These are phyloP conservation scores for Spea bombifrons DNA, from an alignment of 2,113 vertebrate species.

Conservation along the genomic window DNA sequence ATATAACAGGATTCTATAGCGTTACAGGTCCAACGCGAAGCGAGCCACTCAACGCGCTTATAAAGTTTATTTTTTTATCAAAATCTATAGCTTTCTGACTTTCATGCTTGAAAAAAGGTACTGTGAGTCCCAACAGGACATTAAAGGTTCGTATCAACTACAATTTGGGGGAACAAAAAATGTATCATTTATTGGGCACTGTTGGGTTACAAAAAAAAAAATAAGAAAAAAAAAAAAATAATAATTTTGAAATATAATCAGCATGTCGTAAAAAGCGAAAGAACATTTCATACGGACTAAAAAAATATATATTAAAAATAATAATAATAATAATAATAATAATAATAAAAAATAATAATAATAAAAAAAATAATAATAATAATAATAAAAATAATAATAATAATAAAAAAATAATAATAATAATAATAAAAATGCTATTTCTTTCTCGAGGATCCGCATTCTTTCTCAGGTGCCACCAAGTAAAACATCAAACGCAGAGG, in stretches of 20 bases:
- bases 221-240: not conserved
- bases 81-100: constrained; percentile 22
- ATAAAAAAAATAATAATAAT: too few relatives aligned
- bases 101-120: constrained; percentile 27
- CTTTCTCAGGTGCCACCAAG: not conserved
- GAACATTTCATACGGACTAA: too few relatives aligned
- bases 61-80: constrained; percentile 43
- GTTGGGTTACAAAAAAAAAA: not conserved
- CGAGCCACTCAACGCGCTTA: constrained; percentile 20
- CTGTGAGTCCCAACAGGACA: constrained; percentile 21
- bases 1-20: constrained; percentile 12
- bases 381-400: too few relatives aligned
- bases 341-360: too few relatives aligned
- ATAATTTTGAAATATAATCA: constrained; percentile 6
- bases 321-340: too few relatives aligned
- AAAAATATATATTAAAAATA: too few relatives aligned
- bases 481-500: constrained; percentile 15
- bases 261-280: too few relatives aligned
- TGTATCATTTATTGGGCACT: constrained; percentile 2
- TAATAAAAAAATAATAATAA: too few relatives aligned
- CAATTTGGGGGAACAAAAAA: constrained; percentile 13
- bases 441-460: not conserved
- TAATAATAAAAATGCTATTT: too few relatives aligned
- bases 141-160: constrained; percentile 4
- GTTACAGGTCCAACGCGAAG: constrained; percentile 9